These are phyloP conservation scores for Bombylius discolor DNA, from an alignment of 2,888 invertebrate species.

Conservation along the genomic window DNA sequence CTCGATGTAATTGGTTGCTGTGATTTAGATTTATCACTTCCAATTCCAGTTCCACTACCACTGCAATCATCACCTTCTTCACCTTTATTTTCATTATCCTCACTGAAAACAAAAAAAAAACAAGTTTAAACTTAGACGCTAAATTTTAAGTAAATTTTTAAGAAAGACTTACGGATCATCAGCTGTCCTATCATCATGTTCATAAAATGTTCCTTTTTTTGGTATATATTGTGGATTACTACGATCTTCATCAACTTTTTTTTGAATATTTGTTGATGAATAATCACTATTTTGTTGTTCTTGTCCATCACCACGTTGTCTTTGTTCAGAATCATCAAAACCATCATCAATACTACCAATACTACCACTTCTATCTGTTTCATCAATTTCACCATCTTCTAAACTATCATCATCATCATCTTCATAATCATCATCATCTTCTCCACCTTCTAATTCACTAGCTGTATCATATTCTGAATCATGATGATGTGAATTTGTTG, in stretches of 20 bases:
- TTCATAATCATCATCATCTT: slow-evolving; percentile 30
- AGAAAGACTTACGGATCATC: slow-evolving; percentile 45
- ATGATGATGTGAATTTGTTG: slow-evolving; percentile 33
- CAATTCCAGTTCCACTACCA: no score
- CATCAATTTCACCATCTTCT: slow-evolving; percentile 16
- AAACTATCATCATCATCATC: slow-evolving; percentile 21
- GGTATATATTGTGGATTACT: slow-evolving; percentile 97
- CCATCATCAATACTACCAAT: slow-evolving; percentile 20
- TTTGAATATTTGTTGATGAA: slow-evolving; percentile 29
- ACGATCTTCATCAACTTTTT: slow-evolving; percentile 81
- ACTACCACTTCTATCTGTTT: slow-evolving; percentile 12
- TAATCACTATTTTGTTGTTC: slow-evolving; percentile 39
- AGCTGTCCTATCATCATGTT: slow-evolving; percentile 83
- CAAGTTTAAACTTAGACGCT: no score
- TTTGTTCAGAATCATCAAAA: slow-evolving; percentile 31
- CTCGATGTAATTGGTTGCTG: slow-evolving; percentile 28
- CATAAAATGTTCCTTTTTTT: slow-evolving; percentile 89
- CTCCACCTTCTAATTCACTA: slow-evolving; percentile 30
- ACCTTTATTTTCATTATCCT: slow-evolving; percentile 26
- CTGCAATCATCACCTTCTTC: slow-evolving; percentile 28
- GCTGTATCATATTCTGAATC: slow-evolving; percentile 38
- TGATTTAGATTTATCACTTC: slow-evolving; percentile 20
- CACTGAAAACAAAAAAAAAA: slow-evolving; percentile 16
- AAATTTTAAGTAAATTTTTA: no score
- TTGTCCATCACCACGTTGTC: slow-evolving; percentile 60